Percentiles rank a stretch among this genome's conserved stretches.
Conservation (phyloP, 1,140 invertebrate species). For the Cyclargus thomasi region DNA sequence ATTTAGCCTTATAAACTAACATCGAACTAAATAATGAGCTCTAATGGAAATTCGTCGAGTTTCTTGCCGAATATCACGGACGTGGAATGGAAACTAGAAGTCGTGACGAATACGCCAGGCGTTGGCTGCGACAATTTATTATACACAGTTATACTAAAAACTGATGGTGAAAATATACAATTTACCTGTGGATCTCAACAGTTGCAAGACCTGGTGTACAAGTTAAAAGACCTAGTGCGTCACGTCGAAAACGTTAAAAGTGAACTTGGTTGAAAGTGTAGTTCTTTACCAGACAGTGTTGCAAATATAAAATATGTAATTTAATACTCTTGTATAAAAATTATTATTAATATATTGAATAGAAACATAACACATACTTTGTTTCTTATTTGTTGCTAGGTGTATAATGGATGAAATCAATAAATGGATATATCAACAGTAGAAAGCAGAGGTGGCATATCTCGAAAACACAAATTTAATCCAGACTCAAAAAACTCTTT, state of each 20-base stretch:
- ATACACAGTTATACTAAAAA: conserved; percentile 64
- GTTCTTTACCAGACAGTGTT: too few species aligned
- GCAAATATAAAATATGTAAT: too few species aligned
- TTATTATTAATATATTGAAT: background rate
- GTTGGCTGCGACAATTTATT: conserved; percentile 61
- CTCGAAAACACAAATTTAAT: too few species aligned
- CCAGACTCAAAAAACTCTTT: too few species aligned
- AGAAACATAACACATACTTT: background rate
- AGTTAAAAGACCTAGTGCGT: conserved; percentile 79
- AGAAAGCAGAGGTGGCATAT: too few species aligned
- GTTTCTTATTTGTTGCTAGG: background rate
- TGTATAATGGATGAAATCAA: background rate
- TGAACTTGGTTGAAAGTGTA: conserved; percentile 38
- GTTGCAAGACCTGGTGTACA: conserved; percentile 80
- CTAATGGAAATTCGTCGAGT: conserved; percentile 23
- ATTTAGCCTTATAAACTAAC: too few species aligned
- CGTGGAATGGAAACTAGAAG: conserved; percentile 80
- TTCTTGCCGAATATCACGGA: conserved; percentile 78
- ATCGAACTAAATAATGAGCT: conserved; percentile 25
- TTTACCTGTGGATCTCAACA: conserved; percentile 79
- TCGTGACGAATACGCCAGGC: conserved; percentile 56
- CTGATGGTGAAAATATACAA: conserved; percentile 71
- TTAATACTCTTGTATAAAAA: background rate
- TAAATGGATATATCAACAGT: too few species aligned
- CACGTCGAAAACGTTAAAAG: conserved; percentile 77